These are phyloP conservation scores for Copsychus sechellarum DNA, from an alignment of 2,113 vertebrate genomes.

Conservation along the genomic window DNA sequence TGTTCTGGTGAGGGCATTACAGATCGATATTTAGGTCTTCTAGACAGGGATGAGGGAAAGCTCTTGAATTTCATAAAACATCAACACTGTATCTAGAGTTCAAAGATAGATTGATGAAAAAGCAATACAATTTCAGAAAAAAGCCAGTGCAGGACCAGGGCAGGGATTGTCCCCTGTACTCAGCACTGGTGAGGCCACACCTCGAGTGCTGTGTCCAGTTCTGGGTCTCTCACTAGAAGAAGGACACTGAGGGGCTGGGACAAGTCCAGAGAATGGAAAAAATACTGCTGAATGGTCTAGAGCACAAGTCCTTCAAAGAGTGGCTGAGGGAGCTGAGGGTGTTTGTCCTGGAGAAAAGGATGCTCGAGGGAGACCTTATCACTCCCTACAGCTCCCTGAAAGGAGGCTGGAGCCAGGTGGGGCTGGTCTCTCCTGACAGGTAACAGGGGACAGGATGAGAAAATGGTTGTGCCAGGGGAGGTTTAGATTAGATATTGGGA, in stretches of 20 bases:
- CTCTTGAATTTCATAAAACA: neutral
- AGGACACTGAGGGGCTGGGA: neutral
- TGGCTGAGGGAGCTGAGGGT: neutral
- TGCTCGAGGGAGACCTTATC: rapidly evolving
- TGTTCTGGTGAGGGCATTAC: neutral
- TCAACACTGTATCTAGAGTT: neutral
- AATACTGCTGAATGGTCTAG: neutral
- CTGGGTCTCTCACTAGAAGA: neutral
- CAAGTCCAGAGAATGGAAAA: neutral
- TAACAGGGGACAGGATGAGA: neutral
- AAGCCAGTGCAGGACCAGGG: neutral
- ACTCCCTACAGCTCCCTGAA: neutral
- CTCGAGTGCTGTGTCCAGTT: neutral
- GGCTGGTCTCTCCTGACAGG: rapidly evolving
- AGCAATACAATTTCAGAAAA: neutral
- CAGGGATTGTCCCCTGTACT: neutral
- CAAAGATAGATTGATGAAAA: neutral
- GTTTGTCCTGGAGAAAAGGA: neutral
- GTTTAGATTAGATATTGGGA: neutral
- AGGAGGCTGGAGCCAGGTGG: neutral
- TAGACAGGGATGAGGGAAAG: neutral
- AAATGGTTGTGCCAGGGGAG: neutral
- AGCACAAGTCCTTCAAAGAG: neutral
- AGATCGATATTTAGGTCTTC: neutral
- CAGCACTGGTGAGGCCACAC: rapidly evolving